Evolutionary conservation across 2,888 invertebrate genomes (phyloP).

Genomic region (Anticlea derivata): DNA sequence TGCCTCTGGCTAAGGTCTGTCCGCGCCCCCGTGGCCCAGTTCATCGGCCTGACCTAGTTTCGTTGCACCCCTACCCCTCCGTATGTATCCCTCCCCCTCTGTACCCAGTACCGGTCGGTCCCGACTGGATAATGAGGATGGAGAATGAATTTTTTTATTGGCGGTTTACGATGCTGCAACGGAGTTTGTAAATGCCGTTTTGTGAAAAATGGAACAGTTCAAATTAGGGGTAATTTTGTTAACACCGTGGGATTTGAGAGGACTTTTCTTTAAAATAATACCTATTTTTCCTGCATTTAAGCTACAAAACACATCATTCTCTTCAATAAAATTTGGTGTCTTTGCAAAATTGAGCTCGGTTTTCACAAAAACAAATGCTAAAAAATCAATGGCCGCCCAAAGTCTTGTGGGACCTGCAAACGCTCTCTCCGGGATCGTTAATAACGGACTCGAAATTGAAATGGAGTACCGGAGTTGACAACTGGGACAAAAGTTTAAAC

Average conservation of each 20-base stretch:
- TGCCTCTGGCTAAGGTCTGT: slow-evolving; percentile 33
- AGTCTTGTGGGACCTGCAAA: slow-evolving; percentile 11
- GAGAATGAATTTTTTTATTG: slow-evolving; percentile 39
- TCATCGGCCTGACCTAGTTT: slow-evolving; percentile 60
- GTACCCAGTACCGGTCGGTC: slow-evolving; percentile 30
- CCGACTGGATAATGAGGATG: slow-evolving; percentile 39
- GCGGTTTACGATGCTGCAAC: slow-evolving; percentile 36
- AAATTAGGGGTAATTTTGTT: slow-evolving; percentile 11
- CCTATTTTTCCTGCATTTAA: too few species aligned
- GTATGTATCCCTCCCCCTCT: slow-evolving; percentile 17
- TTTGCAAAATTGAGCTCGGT: not conserved
- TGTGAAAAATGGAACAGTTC: slow-evolving; percentile 12
- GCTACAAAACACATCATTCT: too few species aligned
- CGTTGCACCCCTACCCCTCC: slow-evolving; percentile 27
- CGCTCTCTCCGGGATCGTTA: slow-evolving; percentile 14
- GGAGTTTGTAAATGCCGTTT: slow-evolving; percentile 30
- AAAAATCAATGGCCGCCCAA: slow-evolving; percentile 21
- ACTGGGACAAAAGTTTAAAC: slow-evolving; percentile 22
- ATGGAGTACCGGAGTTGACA: slow-evolving; percentile 15
- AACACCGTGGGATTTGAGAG: slow-evolving; percentile 4
- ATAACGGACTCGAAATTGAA: slow-evolving; percentile 16
- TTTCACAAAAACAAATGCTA: slow-evolving; percentile 13
- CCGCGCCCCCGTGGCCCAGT: slow-evolving; percentile 51
- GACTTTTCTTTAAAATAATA: too few species aligned
- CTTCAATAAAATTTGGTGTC: too few species aligned